Conservation (phyloP, 2,113 vertebrate genomes). For the Xiphophorus maculatus region DNA sequence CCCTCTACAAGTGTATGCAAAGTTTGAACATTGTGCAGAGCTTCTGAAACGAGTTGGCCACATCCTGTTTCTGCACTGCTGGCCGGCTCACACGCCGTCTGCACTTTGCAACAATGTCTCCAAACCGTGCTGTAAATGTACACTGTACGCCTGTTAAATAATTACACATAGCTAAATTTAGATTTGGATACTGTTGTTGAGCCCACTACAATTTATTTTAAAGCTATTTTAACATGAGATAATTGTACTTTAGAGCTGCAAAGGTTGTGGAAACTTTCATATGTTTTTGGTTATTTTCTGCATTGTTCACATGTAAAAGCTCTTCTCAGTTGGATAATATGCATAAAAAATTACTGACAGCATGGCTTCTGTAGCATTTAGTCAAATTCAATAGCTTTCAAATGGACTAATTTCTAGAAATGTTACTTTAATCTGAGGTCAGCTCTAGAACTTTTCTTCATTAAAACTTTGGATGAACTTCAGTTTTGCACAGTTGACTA, state of each 20-base stretch:
- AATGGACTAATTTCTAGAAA: neutral
- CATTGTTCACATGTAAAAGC: neutral
- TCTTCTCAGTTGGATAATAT: neutral
- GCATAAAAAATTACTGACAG: neutral
- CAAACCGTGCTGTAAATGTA: neutral
- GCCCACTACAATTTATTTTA: neutral
- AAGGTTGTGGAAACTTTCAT: no score
- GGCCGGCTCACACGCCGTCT: neutral
- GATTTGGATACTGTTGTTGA: neutral
- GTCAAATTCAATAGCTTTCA: neutral
- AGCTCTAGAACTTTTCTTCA: neutral
- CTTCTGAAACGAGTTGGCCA: slow-evolving; percentile 21
- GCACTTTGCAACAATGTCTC: neutral
- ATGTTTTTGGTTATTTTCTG: no score
- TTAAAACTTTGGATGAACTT: neutral
- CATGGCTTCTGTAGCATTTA: neutral
- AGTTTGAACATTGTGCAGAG: neutral
- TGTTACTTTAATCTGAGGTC: neutral
- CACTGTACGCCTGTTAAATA: no score
- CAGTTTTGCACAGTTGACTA: slow-evolving; percentile 4
- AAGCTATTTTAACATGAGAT: neutral
- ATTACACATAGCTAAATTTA: neutral
- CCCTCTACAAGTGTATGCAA: neutral
- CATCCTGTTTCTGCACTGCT: slow-evolving; percentile 58
- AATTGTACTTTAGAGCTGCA: neutral